A percentile compares a stretch with the other conserved stretches of the same genome.
Conservation (phyloP, 2,888 invertebrate genomes). For the Caenorhabditis uteleia region DNA sequence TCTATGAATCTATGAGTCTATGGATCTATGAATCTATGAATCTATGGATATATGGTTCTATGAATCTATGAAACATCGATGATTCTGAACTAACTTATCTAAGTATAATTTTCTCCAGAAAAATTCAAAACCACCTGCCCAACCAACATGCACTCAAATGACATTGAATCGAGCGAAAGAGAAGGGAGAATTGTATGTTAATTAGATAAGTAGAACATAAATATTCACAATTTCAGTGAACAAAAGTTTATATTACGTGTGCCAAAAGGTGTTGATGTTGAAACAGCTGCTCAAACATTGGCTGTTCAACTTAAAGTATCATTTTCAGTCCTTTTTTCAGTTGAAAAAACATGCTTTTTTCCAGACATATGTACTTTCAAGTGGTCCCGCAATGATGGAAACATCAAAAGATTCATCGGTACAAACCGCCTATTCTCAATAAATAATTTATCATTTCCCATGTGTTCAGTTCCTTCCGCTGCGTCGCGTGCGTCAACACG, state of each 20-base stretch:
- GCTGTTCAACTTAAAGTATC: conserved; percentile 29
- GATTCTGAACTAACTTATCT: background rate
- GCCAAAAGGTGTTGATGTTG: conserved; percentile 12
- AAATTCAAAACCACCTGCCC: conserved; percentile 14
- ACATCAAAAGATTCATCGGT: no score
- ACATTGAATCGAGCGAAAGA: conserved; percentile 21
- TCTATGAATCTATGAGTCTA: no score
- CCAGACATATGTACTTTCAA: conserved; percentile 21
- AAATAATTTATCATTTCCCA: no score
- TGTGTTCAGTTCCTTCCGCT: no score
- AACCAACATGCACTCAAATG: conserved; percentile 28
- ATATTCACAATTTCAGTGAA: conserved; percentile 11
- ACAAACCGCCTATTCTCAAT: no score
- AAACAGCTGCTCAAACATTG: conserved; percentile 20
- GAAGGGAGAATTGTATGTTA: background rate
- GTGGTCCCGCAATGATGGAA: no score
- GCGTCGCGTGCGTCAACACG: no score
- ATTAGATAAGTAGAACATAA: background rate
- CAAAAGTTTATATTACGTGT: conserved; percentile 10
- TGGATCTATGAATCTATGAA: no score
- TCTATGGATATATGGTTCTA: no score
- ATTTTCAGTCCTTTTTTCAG: background rate
- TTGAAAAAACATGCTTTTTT: background rate
- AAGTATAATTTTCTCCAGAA: conserved; percentile 8
- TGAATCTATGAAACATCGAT: no score